Conservation (phyloP, 2,113 vertebrate genomes). For the Rynchops niger region DNA sequence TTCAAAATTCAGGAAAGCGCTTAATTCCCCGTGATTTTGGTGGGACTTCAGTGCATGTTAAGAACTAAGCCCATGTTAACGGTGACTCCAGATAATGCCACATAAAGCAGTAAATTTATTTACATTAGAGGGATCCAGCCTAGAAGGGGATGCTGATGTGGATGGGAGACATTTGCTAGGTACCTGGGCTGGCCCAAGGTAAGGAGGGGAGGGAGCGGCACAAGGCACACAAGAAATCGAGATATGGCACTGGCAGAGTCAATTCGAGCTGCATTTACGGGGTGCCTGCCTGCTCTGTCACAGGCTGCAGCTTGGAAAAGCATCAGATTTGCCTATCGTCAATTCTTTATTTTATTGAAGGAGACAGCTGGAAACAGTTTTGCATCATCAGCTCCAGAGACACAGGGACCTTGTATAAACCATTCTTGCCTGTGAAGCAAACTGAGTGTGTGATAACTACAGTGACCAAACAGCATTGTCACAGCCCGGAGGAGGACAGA, state of each 20-base stretch:
- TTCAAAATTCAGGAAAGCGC: neutral
- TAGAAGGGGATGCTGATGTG: neutral
- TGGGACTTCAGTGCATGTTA: neutral
- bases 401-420: neutral
- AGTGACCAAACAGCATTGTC: neutral
- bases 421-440: neutral
- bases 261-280: fast-evolving
- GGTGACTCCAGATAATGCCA: neutral
- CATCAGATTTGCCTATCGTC: neutral
- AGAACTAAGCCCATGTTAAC: neutral
- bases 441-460: neutral
- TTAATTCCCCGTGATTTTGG: neutral
- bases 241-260: neutral
- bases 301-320: neutral
- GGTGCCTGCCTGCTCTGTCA: neutral
- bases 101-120: neutral
- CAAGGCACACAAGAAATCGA: fast-evolving
- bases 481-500: neutral
- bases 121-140: neutral
- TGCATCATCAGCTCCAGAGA: neutral
- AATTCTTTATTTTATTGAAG: neutral
- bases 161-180: neutral
- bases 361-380: neutral
- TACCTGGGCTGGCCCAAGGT: neutral
- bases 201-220: neutral